Evolutionary conservation across 2,797 vertebrate genomes (phyloP).

Genomic region (Peromyscus aztecus): DNA sequence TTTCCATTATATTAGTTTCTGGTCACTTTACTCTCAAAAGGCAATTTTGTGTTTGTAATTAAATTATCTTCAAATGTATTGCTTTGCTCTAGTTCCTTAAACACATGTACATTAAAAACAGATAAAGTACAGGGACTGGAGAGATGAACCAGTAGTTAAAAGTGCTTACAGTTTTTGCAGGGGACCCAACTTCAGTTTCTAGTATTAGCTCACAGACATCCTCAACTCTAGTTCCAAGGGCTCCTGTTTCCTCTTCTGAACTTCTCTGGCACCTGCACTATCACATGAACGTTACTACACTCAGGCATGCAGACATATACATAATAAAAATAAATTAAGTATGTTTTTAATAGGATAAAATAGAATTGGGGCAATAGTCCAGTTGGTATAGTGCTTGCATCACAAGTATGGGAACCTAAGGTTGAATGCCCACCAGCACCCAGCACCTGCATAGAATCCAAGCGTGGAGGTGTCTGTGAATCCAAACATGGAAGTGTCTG

Average conservation of each 20-base stretch:
- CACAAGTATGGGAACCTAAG: background rate
- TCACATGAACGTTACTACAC: too few relatives aligned
- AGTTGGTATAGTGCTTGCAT: background rate
- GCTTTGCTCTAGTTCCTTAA: slow-evolving; percentile 1
- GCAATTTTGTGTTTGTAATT: background rate
- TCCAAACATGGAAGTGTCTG: background rate
- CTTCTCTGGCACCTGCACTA: too few relatives aligned
- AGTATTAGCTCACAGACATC: background rate
- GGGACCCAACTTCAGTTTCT: background rate
- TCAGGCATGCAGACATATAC: too few relatives aligned
- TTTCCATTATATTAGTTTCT: slow-evolving; percentile 45
- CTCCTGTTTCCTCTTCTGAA: background rate
- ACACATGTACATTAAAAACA: background rate
- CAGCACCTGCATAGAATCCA: background rate
- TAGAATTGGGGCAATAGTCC: background rate
- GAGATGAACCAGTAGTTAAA: background rate
- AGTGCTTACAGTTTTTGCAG: background rate
- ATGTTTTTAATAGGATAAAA: background rate
- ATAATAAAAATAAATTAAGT: background rate
- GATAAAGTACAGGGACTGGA: too few relatives aligned
- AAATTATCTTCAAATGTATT: background rate
- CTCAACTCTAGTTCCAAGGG: background rate
- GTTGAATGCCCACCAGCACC: background rate
- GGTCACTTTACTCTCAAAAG: background rate
- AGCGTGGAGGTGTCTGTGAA: background rate